Percentiles rank a stretch among this genome's conserved stretches.
Evolutionary conservation across 2,888 invertebrate species (phyloP).

Genomic region (Scaptomyza tumidula): DNA sequence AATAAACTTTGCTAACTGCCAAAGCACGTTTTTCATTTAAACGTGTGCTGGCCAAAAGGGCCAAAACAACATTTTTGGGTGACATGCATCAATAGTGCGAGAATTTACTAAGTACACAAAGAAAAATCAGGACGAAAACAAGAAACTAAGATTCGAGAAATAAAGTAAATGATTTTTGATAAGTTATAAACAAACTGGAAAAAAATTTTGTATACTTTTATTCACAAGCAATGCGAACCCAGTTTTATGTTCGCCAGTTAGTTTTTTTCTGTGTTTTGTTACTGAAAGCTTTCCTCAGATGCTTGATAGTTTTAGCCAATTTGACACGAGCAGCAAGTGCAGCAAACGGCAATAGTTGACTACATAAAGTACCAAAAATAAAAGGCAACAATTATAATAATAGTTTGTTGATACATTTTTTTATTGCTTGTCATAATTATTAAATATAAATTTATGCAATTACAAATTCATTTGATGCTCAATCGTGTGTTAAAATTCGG

Average conservation of each 20-base stretch:
- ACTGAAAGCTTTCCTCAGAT: constrained; percentile 21
- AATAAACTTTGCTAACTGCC: constrained; percentile 51
- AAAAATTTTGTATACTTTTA: too few relatives aligned
- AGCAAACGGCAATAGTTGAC: constrained; percentile 35
- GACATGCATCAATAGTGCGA: constrained; percentile 61
- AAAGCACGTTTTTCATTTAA: constrained; percentile 75
- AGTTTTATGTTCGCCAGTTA: too few relatives aligned
- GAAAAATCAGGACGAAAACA: background rate
- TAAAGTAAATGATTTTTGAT: too few relatives aligned
- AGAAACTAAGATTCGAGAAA: too few relatives aligned
- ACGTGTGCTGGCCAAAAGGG: constrained; percentile 46
- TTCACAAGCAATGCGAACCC: too few relatives aligned
- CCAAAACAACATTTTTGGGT: constrained; percentile 50
- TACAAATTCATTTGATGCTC: constrained; percentile 42
- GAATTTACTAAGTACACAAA: background rate
- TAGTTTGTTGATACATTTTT: constrained; percentile 12
- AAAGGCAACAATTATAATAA: background rate
- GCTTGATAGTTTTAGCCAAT: constrained; percentile 37
- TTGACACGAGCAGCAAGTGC: constrained; percentile 46
- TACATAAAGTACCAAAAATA: background rate
- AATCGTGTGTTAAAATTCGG: constrained; percentile 39
- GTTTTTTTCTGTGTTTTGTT: background rate
- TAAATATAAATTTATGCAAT: constrained; percentile 43
- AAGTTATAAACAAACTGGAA: too few relatives aligned
- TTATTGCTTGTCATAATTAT: constrained; percentile 8